A percentile compares a stretch with the other conserved stretches of the same genome.
Conservation (phyloP, 2,113 vertebrate genomes). For the Leucopsar rothschildi region DNA sequence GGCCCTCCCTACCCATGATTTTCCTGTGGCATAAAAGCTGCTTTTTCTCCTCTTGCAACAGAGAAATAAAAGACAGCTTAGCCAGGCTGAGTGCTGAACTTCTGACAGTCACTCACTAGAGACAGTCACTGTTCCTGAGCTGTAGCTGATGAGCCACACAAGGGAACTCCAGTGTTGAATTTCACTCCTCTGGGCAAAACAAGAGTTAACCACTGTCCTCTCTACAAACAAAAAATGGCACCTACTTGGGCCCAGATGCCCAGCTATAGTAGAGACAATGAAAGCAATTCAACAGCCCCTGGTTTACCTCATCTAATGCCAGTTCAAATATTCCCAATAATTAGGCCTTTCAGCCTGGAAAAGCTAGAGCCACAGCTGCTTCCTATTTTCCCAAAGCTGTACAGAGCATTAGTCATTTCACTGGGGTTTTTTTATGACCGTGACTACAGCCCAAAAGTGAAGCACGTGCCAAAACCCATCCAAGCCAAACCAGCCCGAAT, state of each 20-base stretch:
- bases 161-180: neutral
- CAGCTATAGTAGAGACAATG: neutral
- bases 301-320: constrained; percentile 38
- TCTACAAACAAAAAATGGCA: neutral
- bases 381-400: constrained; percentile 47
- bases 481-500: neutral
- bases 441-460: neutral
- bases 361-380: constrained; percentile 57
- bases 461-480: neutral
- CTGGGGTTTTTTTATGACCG: neutral
- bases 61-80: neutral
- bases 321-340: constrained; percentile 55
- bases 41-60: neutral
- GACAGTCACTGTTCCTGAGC: neutral
- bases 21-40: neutral
- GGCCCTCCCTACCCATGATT: neutral
- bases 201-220: constrained; percentile 19
- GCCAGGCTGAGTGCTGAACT: neutral
- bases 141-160: neutral
- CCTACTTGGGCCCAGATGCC: constrained; percentile 27
- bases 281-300: constrained; percentile 18
- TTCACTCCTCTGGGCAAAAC: neutral
- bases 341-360: constrained; percentile 58
- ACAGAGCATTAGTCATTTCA: constrained; percentile 56
- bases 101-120: neutral